These are phyloP conservation scores for Tringa solitaria DNA, from an alignment of 2,113 vertebrate genomes.

Conservation along the genomic window DNA sequence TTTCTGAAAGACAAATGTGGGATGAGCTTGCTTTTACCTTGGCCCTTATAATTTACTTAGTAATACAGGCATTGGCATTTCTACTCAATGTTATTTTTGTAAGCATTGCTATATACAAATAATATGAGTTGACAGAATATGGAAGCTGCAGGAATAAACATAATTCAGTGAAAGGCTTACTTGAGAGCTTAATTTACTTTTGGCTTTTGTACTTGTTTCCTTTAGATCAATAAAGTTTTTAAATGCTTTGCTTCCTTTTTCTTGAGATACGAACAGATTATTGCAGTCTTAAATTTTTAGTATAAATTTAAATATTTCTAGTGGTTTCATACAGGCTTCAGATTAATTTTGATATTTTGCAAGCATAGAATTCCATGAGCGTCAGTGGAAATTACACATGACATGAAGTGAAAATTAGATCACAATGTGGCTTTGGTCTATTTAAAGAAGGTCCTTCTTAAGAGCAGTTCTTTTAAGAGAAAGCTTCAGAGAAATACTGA, in stretches of 20 bases:
- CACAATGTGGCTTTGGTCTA: not conserved
- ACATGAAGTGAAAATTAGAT: not conserved
- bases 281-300: not conserved
- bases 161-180: not conserved
- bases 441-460: not conserved
- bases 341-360: not conserved
- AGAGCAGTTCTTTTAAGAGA: not conserved
- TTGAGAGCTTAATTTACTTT: not conserved
- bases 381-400: not conserved
- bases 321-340: not conserved
- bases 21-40: not conserved
- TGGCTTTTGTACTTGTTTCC: not conserved
- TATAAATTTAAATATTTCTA: not conserved
- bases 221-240: not conserved
- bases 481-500: not conserved
- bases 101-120: not conserved
- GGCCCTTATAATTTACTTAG: not conserved
- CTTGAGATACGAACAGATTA: not conserved
- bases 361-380: not conserved
- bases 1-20: not conserved
- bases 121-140: not conserved
- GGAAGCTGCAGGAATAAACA: not conserved
- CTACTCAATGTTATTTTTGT: fast-evolving
- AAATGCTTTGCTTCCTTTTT: not conserved
- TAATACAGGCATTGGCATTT: not conserved